Base-by-base conservation (phyloP, 1,140 invertebrate genomes). In the Paralvinella palmiformis region DNA sequence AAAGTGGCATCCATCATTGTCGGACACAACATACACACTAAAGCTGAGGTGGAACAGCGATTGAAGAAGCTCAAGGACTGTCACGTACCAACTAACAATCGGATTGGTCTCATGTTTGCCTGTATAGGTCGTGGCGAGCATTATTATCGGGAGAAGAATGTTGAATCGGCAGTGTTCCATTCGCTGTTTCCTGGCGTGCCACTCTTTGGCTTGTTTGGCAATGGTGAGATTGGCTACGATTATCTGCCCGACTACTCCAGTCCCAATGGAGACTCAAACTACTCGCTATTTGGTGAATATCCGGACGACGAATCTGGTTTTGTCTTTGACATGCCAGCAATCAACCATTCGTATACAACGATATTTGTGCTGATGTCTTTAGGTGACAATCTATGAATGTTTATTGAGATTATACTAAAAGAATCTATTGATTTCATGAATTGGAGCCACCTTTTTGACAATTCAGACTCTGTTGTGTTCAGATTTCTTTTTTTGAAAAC, bases 71-170 rank as follows among this genome's bases (percentile, higher is more conserved):
- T 83, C 35, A 79, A 79, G 71, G 66, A 73, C 5, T 69, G 68
- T 59, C 69, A 71, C 35, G 32, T 81, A 31, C 71, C 76, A 15
- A 72, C 78, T 50, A 62, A 78, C 4, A 73, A 75, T 1, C 81
- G 76, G 55, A 72, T 85, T 62, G 85, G 79, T 37, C 82, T 86
- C 53, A 86, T 86, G 84, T 85, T 86, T 75, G 81, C 84, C 0
- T 88, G 86, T 69, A 75, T 79, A 36, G 84, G 80, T 4, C 72
- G 86, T 27, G 85, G 85, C 1, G 36, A 56, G 37, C 31, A 65
- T 10, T 64, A 64, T 56, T 73, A 81, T 66, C 79, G 83, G 52
- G 29, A 72, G 0, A 71, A 77, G 17, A 78, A 85, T 68, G 79
- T 85, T 1, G 86, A 88, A 72, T 80, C 84, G 1, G 65, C 66